Evolutionary conservation across 2,797 vertebrate species (phyloP).

Genomic region (Muscicapa striata): DNA sequence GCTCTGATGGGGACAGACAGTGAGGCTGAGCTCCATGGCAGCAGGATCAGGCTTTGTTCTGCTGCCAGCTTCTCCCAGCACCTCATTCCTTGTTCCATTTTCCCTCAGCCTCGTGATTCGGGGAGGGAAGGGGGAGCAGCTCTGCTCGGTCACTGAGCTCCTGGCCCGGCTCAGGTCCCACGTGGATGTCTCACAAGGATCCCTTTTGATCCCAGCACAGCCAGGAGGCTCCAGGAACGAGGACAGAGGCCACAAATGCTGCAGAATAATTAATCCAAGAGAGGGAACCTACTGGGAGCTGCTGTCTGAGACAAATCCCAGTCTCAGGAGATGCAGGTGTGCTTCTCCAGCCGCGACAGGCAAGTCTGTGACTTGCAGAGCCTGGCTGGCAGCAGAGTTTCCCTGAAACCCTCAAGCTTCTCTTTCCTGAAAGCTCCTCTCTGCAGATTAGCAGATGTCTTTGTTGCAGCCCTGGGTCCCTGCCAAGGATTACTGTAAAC

Average conservation of each 20-base stretch:
- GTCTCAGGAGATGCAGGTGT: background rate
- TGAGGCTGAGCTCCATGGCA: background rate
- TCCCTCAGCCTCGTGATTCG: background rate
- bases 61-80: background rate
- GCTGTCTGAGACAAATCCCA: background rate
- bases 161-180: background rate
- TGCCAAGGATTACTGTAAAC: slow-evolving; percentile 60
- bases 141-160: accelerated
- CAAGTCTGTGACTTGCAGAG: background rate
- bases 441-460: slow-evolving; percentile 19
- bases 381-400: background rate
- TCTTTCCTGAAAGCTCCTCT: slow-evolving; percentile 30
- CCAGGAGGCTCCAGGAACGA: background rate
- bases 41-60: background rate
- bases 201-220: background rate
- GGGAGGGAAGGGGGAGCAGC: background rate
- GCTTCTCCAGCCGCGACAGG: background rate
- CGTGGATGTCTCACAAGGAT: background rate
- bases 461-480: slow-evolving; percentile 3
- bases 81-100: background rate
- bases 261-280: background rate
- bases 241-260: background rate
- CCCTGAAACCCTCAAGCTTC: background rate
- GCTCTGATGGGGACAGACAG: background rate
- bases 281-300: background rate